phyloP scores from a whole-genome alignment of 2,797 vertebrate genomes.

The Centroberyx gerrardi region DNA sequence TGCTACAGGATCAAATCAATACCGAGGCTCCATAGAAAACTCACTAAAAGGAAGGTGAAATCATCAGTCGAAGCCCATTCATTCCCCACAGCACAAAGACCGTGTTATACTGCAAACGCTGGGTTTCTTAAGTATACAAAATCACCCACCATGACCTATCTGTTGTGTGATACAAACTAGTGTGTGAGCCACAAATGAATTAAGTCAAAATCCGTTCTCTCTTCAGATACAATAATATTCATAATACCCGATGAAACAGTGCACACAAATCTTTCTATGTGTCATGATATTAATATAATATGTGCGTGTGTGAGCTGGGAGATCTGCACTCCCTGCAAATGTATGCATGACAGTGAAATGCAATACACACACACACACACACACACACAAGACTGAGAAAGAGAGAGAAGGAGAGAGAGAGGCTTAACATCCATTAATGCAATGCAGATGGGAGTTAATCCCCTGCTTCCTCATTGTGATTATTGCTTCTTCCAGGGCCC shows the following conservation, averaged over 20 bases:
- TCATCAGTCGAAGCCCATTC: constrained; percentile 35
- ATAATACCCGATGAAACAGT: neutral
- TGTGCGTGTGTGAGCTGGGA: neutral
- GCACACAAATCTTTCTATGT: constrained; percentile 22
- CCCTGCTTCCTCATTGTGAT: constrained; percentile 76
- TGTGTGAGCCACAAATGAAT: constrained; percentile 13
- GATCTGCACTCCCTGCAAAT: constrained; percentile 16
- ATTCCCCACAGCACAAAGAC: constrained; percentile 22
- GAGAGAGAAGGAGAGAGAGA: constrained; percentile 42
- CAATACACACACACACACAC: constrained; percentile 10
- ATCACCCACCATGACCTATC: constrained; percentile 7
- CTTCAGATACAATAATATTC: neutral
- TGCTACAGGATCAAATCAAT: constrained; percentile 67
- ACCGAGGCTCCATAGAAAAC: constrained; percentile 34
- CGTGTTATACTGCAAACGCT: constrained; percentile 14
- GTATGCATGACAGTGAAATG: constrained; percentile 13
- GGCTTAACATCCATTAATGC: constrained; percentile 79
- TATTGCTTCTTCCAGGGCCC: constrained; percentile 67
- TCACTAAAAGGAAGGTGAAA: constrained; percentile 32
- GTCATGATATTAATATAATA: constrained; percentile 26
- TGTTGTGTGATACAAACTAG: constrained; percentile 6
- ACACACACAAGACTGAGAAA: constrained; percentile 10
- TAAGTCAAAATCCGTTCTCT: constrained; percentile 10
- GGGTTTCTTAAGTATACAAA: neutral
- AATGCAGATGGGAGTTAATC: constrained; percentile 80